phyloP scores from a whole-genome alignment of 2,888 invertebrate species.

The Agonopterix alstromeriana region DNA sequence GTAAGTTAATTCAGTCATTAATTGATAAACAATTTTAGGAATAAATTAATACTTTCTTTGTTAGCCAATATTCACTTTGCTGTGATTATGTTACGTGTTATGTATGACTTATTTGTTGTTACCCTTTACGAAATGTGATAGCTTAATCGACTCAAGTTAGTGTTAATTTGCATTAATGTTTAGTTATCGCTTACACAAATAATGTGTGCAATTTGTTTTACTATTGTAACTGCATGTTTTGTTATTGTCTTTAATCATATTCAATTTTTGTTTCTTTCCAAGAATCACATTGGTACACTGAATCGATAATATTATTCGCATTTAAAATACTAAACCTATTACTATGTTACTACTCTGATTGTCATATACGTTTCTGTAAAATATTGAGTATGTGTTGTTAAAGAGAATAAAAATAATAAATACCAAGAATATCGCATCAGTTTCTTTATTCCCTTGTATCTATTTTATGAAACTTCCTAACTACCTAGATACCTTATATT shows the following conservation, averaged over 20 bases:
- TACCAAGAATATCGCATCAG: conserved; percentile 43
- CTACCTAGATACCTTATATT: too few species aligned
- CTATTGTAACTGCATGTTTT: conserved; percentile 5
- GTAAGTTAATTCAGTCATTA: conserved; percentile 74
- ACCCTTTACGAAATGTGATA: conserved; percentile 65
- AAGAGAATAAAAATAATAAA: conserved; percentile 77
- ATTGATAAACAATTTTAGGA: conserved; percentile 70
- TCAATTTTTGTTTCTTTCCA: conserved; percentile 25
- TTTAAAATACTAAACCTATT: conserved; percentile 66
- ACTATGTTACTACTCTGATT: conserved; percentile 73
- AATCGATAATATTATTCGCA: conserved; percentile 60
- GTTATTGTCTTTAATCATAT: conserved; percentile 11
- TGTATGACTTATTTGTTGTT: conserved; percentile 66
- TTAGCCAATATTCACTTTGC: conserved; percentile 74
- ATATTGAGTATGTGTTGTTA: conserved; percentile 78
- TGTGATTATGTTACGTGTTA: conserved; percentile 75
- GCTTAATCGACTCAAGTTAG: conserved; percentile 57
- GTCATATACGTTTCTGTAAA: conserved; percentile 77
- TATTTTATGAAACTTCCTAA: not conserved
- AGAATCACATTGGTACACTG: conserved; percentile 43
- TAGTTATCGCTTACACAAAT: conserved; percentile 41
- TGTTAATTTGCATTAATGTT: conserved; percentile 51
- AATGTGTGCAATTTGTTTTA: conserved; percentile 49
- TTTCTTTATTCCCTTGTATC: not conserved
- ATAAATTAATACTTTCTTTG: conserved; percentile 67